These are phyloP conservation scores for Drosophila kambysellisi DNA, from an alignment of 2,888 invertebrate species.

Conservation along the genomic window DNA sequence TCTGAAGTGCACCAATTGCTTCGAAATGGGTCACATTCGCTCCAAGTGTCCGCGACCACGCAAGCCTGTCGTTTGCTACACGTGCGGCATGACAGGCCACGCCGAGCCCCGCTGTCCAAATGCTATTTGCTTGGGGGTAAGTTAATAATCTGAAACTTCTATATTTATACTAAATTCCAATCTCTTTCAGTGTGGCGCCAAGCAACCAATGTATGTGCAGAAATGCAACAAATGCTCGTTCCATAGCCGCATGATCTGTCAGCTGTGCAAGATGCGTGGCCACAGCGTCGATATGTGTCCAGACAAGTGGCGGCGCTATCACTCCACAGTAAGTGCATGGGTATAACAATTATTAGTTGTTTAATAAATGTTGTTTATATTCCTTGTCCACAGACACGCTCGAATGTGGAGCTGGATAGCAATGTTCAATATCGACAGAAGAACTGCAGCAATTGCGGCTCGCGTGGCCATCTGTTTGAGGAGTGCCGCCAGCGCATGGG, in stretches of 20 bases:
- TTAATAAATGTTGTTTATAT: not conserved
- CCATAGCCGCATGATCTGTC: slow-evolving; percentile 85
- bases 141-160: slow-evolving; percentile 43
- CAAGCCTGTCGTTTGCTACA: slow-evolving; percentile 87
- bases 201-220: slow-evolving; percentile 87
- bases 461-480: slow-evolving; percentile 86
- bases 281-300: slow-evolving; percentile 89
- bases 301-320: slow-evolving; percentile 91
- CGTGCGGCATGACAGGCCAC: slow-evolving; percentile 90
- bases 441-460: slow-evolving; percentile 87
- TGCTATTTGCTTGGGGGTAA: slow-evolving; percentile 90
- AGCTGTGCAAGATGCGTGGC: slow-evolving; percentile 88
- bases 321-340: slow-evolving; percentile 87
- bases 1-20: slow-evolving; percentile 88
- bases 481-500: slow-evolving; percentile 81
- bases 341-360: not conserved
- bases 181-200: slow-evolving; percentile 88
- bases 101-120: slow-evolving; percentile 89
- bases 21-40: slow-evolving; percentile 88
- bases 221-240: slow-evolving; percentile 88
- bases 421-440: slow-evolving; percentile 81
- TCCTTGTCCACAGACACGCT: slow-evolving; percentile 85
- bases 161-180: not conserved
- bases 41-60: slow-evolving; percentile 87
- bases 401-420: slow-evolving; percentile 82